Evolutionary conservation across 2,888 invertebrate genomes (phyloP).

Genomic region (Girardia tigrina): DNA sequence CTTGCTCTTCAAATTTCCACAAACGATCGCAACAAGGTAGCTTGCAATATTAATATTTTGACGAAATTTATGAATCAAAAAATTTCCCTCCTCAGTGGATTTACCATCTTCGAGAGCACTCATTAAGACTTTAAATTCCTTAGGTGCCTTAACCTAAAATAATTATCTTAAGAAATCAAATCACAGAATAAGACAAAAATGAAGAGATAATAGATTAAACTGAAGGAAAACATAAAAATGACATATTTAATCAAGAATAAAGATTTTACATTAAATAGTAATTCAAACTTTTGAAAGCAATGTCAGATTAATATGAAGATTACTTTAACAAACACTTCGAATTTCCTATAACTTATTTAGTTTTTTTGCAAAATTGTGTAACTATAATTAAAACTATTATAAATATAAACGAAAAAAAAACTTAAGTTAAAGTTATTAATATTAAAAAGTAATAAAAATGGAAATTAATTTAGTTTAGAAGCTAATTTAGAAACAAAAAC

Average conservation of each 20-base stretch:
- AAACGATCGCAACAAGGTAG: constrained; percentile 75
- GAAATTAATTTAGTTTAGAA: too few species aligned
- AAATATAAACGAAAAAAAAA: too few species aligned
- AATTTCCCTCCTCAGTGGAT: constrained; percentile 47
- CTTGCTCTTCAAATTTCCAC: constrained; percentile 60
- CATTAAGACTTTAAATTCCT: constrained; percentile 69
- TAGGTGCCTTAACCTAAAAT: constrained; percentile 60
- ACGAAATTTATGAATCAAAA: constrained; percentile 55
- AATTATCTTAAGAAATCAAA: background rate
- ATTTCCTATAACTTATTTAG: too few species aligned
- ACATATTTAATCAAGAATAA: background rate
- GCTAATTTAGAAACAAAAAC: too few species aligned
- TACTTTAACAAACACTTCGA: too few species aligned
- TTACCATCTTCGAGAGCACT: constrained; percentile 61
- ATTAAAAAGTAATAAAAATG: too few species aligned
- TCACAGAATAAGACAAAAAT: background rate
- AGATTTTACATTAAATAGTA: background rate
- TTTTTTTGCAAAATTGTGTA: too few species aligned
- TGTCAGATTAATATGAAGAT: too few species aligned
- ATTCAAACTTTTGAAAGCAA: too few species aligned
- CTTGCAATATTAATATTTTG: constrained; percentile 66
- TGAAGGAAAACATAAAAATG: background rate
- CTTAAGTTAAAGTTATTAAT: too few species aligned
- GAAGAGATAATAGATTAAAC: too few species aligned
- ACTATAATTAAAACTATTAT: too few species aligned